Evolutionary conservation across 2,888 invertebrate species (phyloP).

Genomic region (Thysanoteuthis rhombus): DNA sequence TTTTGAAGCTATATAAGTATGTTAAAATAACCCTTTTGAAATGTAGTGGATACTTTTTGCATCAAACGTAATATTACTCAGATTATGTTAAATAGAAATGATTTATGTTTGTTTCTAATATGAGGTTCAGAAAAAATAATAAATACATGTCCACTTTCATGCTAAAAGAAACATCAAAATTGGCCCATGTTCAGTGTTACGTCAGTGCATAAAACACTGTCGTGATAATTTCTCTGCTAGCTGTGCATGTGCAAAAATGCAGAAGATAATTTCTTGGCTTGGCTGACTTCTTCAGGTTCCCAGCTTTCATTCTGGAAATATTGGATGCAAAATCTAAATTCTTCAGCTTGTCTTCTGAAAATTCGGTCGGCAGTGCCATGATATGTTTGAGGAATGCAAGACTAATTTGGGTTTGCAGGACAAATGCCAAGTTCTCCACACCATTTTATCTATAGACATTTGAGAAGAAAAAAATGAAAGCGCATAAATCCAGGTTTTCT

Average conservation of each 20-base stretch:
- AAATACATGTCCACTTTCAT: too few relatives aligned
- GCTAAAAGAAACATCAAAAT: too few relatives aligned
- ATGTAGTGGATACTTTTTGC: too few relatives aligned
- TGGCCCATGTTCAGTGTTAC: too few relatives aligned
- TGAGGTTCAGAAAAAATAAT: too few relatives aligned
- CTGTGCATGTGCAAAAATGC: background rate
- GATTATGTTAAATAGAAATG: too few relatives aligned
- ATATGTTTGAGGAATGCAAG: background rate
- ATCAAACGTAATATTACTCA: too few relatives aligned
- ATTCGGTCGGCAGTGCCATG: background rate
- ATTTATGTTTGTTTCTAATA: too few relatives aligned
- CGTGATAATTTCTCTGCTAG: background rate
- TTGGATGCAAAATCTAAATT: background rate
- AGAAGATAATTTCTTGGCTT: background rate
- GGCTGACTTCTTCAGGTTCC: background rate
- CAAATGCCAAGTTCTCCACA: background rate
- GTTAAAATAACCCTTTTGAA: too few relatives aligned
- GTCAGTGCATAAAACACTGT: too few relatives aligned
- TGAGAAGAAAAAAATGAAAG: background rate
- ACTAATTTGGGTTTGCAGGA: background rate
- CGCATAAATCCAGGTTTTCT: background rate
- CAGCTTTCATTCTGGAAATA: too few relatives aligned
- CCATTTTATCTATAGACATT: background rate
- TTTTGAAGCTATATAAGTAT: too few relatives aligned
- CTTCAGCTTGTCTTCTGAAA: background rate